phyloP scores from a whole-genome alignment of 2,888 invertebrate species.

The Amphimallon solstitiale region DNA sequence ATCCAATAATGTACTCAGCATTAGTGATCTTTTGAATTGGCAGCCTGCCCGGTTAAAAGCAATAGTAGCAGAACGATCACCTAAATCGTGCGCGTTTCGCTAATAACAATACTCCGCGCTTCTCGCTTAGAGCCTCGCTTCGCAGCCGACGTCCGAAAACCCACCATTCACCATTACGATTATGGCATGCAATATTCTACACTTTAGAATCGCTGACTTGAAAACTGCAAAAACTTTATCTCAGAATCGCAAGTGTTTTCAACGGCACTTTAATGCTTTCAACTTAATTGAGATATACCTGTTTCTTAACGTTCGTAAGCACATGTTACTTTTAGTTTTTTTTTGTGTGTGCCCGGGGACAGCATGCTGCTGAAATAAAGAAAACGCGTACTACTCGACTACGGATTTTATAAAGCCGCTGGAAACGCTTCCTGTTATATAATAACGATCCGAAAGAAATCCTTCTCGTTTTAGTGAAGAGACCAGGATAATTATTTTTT shows the following conservation, averaged over 20 bases:
- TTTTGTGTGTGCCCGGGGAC: not conserved
- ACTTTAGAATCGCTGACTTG: constrained; percentile 18
- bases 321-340: not conserved
- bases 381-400: too few species aligned
- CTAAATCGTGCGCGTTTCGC: not conserved
- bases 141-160: not conserved
- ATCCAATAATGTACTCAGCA: constrained; percentile 28
- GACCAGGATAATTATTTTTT: too few species aligned
- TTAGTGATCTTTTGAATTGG: constrained; percentile 30
- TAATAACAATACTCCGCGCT: constrained; percentile 4
- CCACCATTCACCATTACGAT: constrained; percentile 9
- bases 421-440: too few species aligned
- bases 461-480: too few species aligned
- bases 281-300: constrained; percentile 11
- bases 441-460: too few species aligned
- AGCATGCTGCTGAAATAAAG: too few species aligned
- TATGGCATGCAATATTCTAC: constrained; percentile 15
- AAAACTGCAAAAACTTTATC: constrained; percentile 13
- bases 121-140: not conserved
- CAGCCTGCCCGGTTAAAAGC: constrained; percentile 9
- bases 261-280: constrained; percentile 14
- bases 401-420: too few species aligned
- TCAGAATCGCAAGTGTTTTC: constrained; percentile 4
- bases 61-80: not conserved
- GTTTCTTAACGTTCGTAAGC: not conserved